Evolutionary conservation across 2,113 vertebrate genomes (phyloP).

Genomic region (Sturnira hondurensis): DNA sequence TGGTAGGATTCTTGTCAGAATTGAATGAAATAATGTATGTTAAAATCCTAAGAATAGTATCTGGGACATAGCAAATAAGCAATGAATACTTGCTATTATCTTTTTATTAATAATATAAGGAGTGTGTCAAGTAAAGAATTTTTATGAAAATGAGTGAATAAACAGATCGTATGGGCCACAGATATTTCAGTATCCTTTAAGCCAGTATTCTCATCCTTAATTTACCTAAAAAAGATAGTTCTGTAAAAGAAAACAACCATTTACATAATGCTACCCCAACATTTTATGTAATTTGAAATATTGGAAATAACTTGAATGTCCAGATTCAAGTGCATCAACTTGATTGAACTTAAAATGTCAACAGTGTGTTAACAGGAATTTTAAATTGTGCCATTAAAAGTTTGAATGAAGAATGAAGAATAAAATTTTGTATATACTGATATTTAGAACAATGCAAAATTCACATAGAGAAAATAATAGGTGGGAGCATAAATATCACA

Average conservation of each 20-base stretch:
- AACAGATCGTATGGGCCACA: not conserved
- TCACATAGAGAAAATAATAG: not conserved
- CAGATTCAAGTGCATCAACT: not conserved
- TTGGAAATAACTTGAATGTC: not conserved
- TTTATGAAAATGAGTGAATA: not conserved
- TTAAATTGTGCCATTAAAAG: not conserved
- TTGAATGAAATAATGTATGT: slow-evolving; percentile 40
- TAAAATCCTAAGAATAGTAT: slow-evolving; percentile 42
- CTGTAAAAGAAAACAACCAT: not conserved
- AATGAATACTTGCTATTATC: not conserved
- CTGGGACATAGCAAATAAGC: slow-evolving; percentile 56
- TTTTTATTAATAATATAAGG: slow-evolving; percentile 38
- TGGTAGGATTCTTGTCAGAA: slow-evolving; percentile 37
- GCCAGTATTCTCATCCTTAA: not conserved
- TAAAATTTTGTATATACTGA: not conserved
- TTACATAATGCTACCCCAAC: not conserved
- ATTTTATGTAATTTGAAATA: not conserved
- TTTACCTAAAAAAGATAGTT: not conserved
- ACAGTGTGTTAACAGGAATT: not conserved
- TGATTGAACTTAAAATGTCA: not conserved
- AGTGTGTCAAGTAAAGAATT: slow-evolving; percentile 15
- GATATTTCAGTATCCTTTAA: not conserved
- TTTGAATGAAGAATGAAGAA: not conserved
- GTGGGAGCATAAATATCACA: not conserved
- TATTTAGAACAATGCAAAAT: not conserved